Evolutionary conservation across 2,797 vertebrate species (phyloP).

Genomic region (Erpetoichthys calabaricus): DNA sequence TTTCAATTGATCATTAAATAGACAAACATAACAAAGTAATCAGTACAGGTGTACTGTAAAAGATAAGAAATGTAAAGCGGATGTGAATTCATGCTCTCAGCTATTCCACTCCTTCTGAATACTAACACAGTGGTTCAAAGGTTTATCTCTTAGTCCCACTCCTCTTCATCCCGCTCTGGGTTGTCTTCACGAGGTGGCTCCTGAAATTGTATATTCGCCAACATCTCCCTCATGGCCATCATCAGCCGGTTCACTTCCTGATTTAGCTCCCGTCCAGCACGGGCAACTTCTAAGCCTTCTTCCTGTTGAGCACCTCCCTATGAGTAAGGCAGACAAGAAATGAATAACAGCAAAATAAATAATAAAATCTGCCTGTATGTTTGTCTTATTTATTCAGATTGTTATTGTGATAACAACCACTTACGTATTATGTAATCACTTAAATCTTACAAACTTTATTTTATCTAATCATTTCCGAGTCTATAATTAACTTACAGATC

Average conservation of each 20-base stretch:
- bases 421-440: background rate
- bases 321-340: slow-evolving; percentile 3
- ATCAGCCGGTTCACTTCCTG: slow-evolving; percentile 89
- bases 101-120: no score
- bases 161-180: slow-evolving; percentile 67
- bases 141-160: slow-evolving; percentile 56
- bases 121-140: background rate
- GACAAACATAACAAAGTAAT: no score
- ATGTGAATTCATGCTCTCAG: no score
- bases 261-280: slow-evolving; percentile 71
- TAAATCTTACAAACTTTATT: no score
- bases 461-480: no score
- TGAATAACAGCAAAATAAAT: background rate
- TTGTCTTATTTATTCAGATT: background rate
- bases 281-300: slow-evolving; percentile 64
- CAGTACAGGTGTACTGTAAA: no score
- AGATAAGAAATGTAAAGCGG: no score
- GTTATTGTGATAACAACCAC: background rate
- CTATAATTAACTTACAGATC: no score
- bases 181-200: slow-evolving; percentile 77
- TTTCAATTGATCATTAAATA: no score
- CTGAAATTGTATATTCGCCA: slow-evolving; percentile 91
- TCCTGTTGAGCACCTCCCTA: slow-evolving; percentile 60
- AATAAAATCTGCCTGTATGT: background rate
- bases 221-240: slow-evolving; percentile 92